Evolutionary conservation across 2,113 vertebrate genomes (phyloP), one percentile per base, ranked within the genome.

Genomic region (Xyrauchen texanus): DNA sequence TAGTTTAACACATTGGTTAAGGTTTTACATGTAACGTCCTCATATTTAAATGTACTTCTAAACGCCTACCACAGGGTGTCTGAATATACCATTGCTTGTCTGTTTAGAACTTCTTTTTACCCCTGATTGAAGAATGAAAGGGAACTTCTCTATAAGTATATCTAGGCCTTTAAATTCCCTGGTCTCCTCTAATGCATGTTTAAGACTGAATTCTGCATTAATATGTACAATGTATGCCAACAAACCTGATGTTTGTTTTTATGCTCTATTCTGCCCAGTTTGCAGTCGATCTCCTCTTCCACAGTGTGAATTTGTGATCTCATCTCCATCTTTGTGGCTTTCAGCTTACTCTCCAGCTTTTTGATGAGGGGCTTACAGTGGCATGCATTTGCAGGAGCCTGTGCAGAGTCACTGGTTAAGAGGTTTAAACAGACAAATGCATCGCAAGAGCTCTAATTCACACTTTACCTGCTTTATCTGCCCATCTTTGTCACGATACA

Each of bases 341-440:
- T 93, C 87, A 98, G 51, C 82, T 96, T 92, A 69, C 93, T 94
- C 86, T 96, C 94, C 88, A 97, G 86, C 86, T 94, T 95, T 85
- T 91, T 92, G 79, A 98, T 88, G 2, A 95, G 87, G 9, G 95
- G 95, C 84, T 94, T 92, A 87, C 96, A 97, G 57, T 92, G 92
- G 86, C 96, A 97, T 45, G 93, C 93, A 11, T 93, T 92, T 79
- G 94, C 93, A 0, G 95, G 94, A 21, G 94, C 94, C 96, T 97
- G 61, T 34, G 12, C 49, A 65, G 12, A 76, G 78, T 68, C 53
- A 55, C 10, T 53, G 47, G 16, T 42, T 76, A 52, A 76, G 73
- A 65, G 73, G 47, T 76, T 65, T 46, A 65, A 34, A 34, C 74
- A 53, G 13, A 65, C 49, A 62, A 63, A 63, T 52, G 15, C 47